A percentile compares a stretch with the other conserved stretches of the same genome.
These are phyloP conservation scores for Temnothorax ravouxi DNA, from an alignment of 2,888 invertebrate genomes.

Conservation along the genomic window DNA sequence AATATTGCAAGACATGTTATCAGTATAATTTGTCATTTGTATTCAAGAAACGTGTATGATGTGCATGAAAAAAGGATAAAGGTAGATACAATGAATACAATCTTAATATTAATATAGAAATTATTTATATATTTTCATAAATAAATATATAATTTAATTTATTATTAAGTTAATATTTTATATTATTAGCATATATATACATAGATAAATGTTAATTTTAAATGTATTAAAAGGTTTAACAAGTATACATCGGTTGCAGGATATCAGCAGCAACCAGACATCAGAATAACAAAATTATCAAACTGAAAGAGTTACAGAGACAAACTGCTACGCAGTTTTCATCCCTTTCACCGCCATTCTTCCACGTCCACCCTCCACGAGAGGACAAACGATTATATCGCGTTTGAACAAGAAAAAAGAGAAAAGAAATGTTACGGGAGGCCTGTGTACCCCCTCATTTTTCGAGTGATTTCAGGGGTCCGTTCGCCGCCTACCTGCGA, in stretches of 20 bases:
- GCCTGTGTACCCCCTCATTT: constrained; percentile 71
- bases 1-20: not conserved
- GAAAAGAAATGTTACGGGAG: constrained; percentile 59
- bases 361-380: constrained; percentile 33
- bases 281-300: constrained; percentile 46
- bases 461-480: constrained; percentile 72
- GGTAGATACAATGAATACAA: not conserved
- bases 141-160: not conserved
- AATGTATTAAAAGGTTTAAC: not conserved
- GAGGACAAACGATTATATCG: constrained; percentile 45
- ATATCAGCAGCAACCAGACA: constrained; percentile 1
- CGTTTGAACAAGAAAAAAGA: constrained; percentile 24
- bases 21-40: not conserved
- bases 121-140: not conserved
- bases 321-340: constrained; percentile 56
- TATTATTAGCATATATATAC: not conserved
- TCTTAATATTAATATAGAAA: not conserved
- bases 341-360: constrained; percentile 58
- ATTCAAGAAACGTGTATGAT: not conserved
- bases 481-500: constrained; percentile 77
- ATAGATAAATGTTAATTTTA: not conserved
- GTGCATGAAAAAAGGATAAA: not conserved
- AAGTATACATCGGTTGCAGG: not conserved
- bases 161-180: constrained; percentile 17
- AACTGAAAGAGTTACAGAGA: constrained; percentile 39